Percentiles rank a stretch among this genome's conserved stretches.
These are phyloP conservation scores for Dallia pectoralis DNA, from an alignment of 2,797 vertebrate genomes.

Conservation along the genomic window DNA sequence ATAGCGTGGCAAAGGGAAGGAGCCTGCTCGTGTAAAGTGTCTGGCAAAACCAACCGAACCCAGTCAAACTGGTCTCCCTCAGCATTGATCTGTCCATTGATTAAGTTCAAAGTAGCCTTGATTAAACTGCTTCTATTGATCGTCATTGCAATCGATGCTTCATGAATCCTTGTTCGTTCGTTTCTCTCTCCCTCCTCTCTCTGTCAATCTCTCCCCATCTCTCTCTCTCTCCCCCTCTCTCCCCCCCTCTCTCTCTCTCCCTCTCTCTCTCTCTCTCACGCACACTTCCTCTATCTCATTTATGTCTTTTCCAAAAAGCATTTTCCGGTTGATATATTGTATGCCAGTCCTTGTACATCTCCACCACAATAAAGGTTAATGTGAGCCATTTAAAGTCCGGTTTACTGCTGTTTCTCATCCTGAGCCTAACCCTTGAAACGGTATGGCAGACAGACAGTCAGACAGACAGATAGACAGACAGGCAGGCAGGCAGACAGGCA, in stretches of 20 bases:
- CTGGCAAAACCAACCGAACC: neutral
- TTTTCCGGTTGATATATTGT: neutral
- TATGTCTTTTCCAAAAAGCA: constrained; percentile 8
- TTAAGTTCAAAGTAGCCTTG: neutral
- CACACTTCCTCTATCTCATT: constrained; percentile 17
- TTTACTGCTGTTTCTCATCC: neutral
- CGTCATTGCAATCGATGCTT: too few relatives aligned
- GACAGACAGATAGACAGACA: neutral
- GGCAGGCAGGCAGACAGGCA: neutral
- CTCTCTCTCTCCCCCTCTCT: neutral
- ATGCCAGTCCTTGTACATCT: neutral
- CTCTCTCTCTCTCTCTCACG: too few relatives aligned
- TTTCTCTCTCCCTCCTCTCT: too few relatives aligned
- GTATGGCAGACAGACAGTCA: neutral
- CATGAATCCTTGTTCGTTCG: too few relatives aligned
- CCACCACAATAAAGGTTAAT: constrained; percentile 7
- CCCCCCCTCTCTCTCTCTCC: too few relatives aligned
- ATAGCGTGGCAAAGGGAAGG: neutral
- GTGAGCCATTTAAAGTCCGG: constrained; percentile 21
- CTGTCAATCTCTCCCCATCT: neutral
- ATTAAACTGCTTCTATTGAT: neutral
- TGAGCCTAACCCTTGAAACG: neutral
- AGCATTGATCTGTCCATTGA: neutral
- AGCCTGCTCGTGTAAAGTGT: neutral
- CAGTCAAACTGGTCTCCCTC: neutral